Conservation (phyloP, 2,888 invertebrate genomes). For the Polia nebulosa region DNA sequence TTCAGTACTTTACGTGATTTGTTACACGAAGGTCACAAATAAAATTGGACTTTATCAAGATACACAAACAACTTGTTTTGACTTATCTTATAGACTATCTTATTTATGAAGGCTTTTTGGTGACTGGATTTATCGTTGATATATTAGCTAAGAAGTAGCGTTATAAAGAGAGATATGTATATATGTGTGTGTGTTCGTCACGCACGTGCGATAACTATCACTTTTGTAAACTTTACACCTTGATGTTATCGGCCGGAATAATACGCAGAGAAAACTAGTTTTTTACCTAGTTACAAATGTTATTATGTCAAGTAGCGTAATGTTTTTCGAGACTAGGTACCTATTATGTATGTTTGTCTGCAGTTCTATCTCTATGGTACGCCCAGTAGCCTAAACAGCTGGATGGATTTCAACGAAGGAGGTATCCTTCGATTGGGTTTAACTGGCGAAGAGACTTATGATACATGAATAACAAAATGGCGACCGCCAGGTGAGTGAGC, state of each 20-base stretch:
- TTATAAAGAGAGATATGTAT: not conserved
- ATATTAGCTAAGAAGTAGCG: not conserved
- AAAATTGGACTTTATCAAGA: slow-evolving; percentile 29
- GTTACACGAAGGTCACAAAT: slow-evolving; percentile 24
- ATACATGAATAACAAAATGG: too few species aligned
- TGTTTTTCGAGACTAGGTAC: too few species aligned
- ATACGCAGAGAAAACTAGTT: not conserved
- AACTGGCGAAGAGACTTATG: too few species aligned
- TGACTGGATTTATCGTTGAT: slow-evolving; percentile 5
- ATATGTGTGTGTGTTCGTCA: not conserved
- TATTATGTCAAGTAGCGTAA: too few species aligned
- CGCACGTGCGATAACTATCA: not conserved
- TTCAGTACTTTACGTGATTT: slow-evolving; percentile 28
- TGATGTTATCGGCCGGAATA: not conserved
- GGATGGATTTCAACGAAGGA: too few species aligned
- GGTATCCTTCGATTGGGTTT: too few species aligned
- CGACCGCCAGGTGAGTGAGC: too few species aligned
- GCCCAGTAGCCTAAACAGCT: too few species aligned
- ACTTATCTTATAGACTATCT: slow-evolving; percentile 22
- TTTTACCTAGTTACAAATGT: not conserved
- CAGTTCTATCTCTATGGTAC: too few species aligned
- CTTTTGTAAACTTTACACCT: not conserved
- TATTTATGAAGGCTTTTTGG: slow-evolving; percentile 35
- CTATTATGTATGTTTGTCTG: too few species aligned
- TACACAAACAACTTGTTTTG: slow-evolving; percentile 62